Evolutionary conservation across 2,888 invertebrate species (phyloP).

Genomic region (Belgica antarctica): DNA sequence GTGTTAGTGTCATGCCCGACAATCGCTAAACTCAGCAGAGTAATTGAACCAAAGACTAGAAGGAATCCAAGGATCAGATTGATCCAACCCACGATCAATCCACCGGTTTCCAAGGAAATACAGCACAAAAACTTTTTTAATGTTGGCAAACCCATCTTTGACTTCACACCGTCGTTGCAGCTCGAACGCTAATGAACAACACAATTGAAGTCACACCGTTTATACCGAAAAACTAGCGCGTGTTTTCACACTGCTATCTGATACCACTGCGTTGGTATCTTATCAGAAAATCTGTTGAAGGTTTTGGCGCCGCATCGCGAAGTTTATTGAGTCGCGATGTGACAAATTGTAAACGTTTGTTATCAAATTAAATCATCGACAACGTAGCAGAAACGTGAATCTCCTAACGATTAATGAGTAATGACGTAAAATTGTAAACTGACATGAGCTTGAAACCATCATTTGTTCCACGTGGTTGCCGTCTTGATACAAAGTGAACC

Average conservation of each 20-base stretch:
- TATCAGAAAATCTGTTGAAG: slow-evolving; percentile 7
- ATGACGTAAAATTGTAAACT: not conserved
- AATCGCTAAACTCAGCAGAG: not conserved
- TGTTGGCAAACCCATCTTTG: not conserved
- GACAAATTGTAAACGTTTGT: not conserved
- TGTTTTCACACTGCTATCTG: not conserved
- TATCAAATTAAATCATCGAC: not conserved
- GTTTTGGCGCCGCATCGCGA: not conserved
- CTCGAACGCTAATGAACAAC: not conserved
- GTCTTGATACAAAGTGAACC: no score
- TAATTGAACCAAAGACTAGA: not conserved
- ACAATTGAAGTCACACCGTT: not conserved
- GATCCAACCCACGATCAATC: slow-evolving; percentile 25
- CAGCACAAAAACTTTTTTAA: slow-evolving; percentile 8
- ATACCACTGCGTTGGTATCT: not conserved
- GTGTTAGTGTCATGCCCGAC: not conserved
- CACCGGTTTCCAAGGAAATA: not conserved
- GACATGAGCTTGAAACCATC: not conserved
- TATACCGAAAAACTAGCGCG: not conserved
- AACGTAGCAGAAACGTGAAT: not conserved
- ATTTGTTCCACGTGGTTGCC: not conserved
- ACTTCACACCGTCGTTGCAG: not conserved
- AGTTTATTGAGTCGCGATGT: not conserved
- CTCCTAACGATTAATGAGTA: not conserved
- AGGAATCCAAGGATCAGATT: not conserved